These are phyloP conservation scores for rat (Rattus norvegicus) DNA, from an alignment of 2,113 vertebrate genomes.

Conservation along the genomic window GRCr8 NC_086029.1:55675001-55675500, in stretches of 20 bases:
- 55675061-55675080: neutral
- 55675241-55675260: neutral
- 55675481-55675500: neutral
- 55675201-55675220: neutral
- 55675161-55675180: neutral
- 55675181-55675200: neutral
- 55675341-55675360: neutral
- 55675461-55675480: neutral
- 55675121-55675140: neutral
- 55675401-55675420: neutral
- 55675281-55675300: neutral
- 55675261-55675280: neutral
- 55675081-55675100: neutral
- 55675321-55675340: neutral
- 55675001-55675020: neutral
- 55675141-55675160: neutral
- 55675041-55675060: slow-evolving; percentile 5
- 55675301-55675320: neutral
- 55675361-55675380: neutral
- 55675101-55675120: neutral
- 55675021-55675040: slow-evolving; percentile 3
- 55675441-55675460: neutral
- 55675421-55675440: neutral
- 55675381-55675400: neutral
- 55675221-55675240: neutral